These are phyloP conservation scores for Leptopilina myrica DNA, from an alignment of 2,888 invertebrate genomes.

Conservation along the genomic window DNA sequence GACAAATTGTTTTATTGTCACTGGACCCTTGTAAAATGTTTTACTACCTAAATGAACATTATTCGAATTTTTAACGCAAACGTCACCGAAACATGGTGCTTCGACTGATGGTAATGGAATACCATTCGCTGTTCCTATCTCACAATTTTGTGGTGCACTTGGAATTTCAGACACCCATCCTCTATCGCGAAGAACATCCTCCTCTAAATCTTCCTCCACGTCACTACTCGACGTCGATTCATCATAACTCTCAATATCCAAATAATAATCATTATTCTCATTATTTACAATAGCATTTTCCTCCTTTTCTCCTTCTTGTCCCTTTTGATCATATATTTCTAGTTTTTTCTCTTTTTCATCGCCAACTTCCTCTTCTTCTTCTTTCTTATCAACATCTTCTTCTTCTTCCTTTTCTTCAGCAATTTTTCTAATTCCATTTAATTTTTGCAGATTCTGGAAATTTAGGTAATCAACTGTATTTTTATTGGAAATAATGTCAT, in stretches of 20 bases:
- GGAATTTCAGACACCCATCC: conserved; percentile 45
- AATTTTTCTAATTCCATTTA: not conserved
- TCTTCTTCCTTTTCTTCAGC: not conserved
- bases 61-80: conserved; percentile 83
- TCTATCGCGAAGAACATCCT: conserved; percentile 46
- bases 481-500: not conserved
- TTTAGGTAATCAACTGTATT: not conserved
- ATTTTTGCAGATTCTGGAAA: not conserved
- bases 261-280: not conserved
- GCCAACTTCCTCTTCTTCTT: not conserved
- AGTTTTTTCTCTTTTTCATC: not conserved
- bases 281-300: not conserved
- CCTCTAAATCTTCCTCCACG: conserved; percentile 54
- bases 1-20: conserved; percentile 86
- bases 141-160: conserved; percentile 52
- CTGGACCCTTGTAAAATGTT: conserved; percentile 87
- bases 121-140: conserved; percentile 55
- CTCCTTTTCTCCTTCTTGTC: not conserved
- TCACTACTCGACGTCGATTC: conserved; percentile 63
- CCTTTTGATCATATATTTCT: not conserved
- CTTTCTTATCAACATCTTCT: not conserved
- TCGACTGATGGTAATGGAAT: conserved; percentile 63
- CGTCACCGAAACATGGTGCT: conserved; percentile 79
- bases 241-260: conserved; percentile 27
- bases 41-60: conserved; percentile 88